Evolutionary conservation across 2,113 vertebrate genomes (phyloP), one percentile per base, ranked within the genome.

Genomic region (Arothron firmamentum): DNA sequence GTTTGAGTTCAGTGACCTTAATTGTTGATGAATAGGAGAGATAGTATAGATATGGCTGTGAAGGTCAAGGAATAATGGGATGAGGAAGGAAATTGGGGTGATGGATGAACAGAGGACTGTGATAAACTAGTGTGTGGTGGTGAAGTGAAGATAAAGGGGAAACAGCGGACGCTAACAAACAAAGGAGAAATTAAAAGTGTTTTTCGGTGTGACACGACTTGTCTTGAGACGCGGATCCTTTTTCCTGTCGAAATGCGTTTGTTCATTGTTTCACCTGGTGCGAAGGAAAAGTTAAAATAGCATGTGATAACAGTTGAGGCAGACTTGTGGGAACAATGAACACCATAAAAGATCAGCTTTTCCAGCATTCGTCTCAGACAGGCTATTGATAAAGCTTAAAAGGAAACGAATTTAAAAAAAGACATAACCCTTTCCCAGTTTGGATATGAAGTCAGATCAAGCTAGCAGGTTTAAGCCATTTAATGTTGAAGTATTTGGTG

Each of bases 241-340:
- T 78, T 80, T 86, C 80, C 82, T 68, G 63, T 34, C 60, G 43
- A 16, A 18, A 61, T 52, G 63, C 60, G 62, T 53, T 59, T 48
- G 28, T 66, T 67, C 71, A 82, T 88, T 88, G 82, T 86, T 78
- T 68, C 47, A 62, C 43, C 23, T 55, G 18, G 56, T 15, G 70
- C 52, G 62, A 79, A 72, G 80, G 75, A 87, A 79, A 71, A 50
- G 70, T 76, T 67, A 79, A 87, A 89, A 88, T 87, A 88, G 79
- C 67, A 53, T 60, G 76, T 67, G 71, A 77, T 82, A 78, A 75
- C 64, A 69, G 67, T 75, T 55, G 60, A 74, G 68, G 47, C 19
- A 34, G 52, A 75, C 62, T 55, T 16, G 43, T 31, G 49, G 62
- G 78, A 75, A 78, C 69, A 60, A 61, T 76, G 25, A 71, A 62